Evolutionary conservation across 2,797 vertebrate species (phyloP).

Genomic region (Perodicticus potto): DNA sequence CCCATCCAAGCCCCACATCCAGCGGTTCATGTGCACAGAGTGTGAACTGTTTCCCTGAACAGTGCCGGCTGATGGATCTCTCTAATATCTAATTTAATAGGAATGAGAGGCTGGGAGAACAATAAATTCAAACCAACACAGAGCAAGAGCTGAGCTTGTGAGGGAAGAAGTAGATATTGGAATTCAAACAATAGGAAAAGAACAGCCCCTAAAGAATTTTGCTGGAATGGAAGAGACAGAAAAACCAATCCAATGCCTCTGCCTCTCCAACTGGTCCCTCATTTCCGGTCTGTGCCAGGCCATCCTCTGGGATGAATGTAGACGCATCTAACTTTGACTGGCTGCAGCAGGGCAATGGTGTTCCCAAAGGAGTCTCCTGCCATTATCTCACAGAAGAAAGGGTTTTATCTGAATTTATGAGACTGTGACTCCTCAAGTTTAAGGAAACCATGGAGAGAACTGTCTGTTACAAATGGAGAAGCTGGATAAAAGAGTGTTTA

Average conservation of each 20-base stretch:
- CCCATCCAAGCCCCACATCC: neutral
- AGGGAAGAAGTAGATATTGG: neutral
- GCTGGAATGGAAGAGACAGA: neutral
- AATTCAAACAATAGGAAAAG: conserved; percentile 15
- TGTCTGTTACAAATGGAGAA: neutral
- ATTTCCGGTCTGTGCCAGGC: neutral
- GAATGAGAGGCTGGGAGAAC: conserved; percentile 30
- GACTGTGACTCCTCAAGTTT: neutral
- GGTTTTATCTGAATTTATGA: neutral
- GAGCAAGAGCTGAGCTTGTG: neutral
- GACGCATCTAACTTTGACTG: neutral
- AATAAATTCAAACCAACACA: conserved; percentile 27
- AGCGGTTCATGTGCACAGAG: neutral
- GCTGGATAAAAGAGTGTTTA: neutral
- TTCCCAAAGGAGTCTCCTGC: neutral
- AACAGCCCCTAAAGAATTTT: neutral
- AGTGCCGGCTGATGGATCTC: conserved; percentile 4
- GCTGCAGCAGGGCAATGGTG: neutral
- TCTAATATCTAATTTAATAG: conserved; percentile 74
- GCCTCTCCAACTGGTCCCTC: neutral
- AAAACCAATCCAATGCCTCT: fast-evolving
- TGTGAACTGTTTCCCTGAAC: neutral
- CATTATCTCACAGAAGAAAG: neutral
- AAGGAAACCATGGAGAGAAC: fast-evolving
- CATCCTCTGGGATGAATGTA: neutral